Percentiles rank a stretch among this genome's conserved stretches.
Evolutionary conservation across 2,113 vertebrate species (phyloP).

Genomic region (Lophochroa leadbeateri): DNA sequence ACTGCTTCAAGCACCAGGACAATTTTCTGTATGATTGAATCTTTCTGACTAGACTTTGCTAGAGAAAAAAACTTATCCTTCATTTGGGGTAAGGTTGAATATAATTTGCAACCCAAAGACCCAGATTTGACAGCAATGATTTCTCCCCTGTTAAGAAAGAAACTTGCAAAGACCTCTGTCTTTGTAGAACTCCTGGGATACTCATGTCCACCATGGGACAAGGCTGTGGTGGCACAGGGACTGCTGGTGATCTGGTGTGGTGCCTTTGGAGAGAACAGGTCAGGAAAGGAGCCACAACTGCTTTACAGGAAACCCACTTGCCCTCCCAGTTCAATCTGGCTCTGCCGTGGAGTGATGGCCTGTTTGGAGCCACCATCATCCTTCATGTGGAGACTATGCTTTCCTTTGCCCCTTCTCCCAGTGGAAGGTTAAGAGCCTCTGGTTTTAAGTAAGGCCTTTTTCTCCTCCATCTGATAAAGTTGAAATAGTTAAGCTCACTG

Average conservation of each 20-base stretch:
- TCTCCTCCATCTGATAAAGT: not conserved
- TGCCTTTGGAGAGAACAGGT: not conserved
- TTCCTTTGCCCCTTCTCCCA: not conserved
- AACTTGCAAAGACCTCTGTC: not conserved
- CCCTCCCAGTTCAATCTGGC: not conserved
- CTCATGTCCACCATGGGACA: rapidly evolving
- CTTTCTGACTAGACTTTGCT: not conserved
- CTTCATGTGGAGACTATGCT: not conserved
- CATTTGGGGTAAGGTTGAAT: not conserved
- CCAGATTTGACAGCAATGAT: not conserved
- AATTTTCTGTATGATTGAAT: not conserved
- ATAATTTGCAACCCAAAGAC: not conserved
- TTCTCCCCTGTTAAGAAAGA: not conserved
- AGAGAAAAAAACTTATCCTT: not conserved
- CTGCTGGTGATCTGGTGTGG: not conserved
- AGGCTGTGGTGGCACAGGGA: not conserved
- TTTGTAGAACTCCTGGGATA: not conserved
- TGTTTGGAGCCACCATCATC: not conserved
- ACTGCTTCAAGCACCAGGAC: not conserved
- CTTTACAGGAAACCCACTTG: not conserved
- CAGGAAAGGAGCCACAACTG: not conserved
- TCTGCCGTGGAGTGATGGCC: not conserved
- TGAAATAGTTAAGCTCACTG: not conserved
- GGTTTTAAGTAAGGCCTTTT: not conserved
- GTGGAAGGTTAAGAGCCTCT: not conserved